Conservation (phyloP, 1,140 invertebrate genomes). For the Eubasilissa regina region DNA sequence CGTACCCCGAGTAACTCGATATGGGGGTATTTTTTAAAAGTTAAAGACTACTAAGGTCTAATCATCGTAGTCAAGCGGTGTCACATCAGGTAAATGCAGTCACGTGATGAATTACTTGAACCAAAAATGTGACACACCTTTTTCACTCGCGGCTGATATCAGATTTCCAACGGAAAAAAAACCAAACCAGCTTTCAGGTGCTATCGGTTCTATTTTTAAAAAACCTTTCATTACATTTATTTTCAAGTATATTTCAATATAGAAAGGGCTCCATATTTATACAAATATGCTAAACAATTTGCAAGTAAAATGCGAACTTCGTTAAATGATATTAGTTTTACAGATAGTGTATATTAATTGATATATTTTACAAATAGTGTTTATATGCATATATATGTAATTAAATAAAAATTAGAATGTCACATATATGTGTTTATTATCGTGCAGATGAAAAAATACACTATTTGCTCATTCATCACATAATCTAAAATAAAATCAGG, state of each 20-base stretch:
- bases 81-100: conserved; percentile 14
- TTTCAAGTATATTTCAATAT: background rate
- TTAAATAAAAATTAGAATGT: no score
- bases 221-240: background rate
- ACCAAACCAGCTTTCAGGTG: background rate
- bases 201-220: conserved; percentile 1
- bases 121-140: conserved; percentile 29
- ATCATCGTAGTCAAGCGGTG: conserved; percentile 27
- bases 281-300: no score
- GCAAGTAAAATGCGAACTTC: no score
- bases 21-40: background rate
- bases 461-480: no score
- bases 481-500: no score
- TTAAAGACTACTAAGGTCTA: conserved; percentile 19
- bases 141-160: background rate
- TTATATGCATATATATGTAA: no score
- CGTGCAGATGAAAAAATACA: no score
- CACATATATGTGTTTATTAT: no score
- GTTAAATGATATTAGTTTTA: no score
- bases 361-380: no score
- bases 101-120: conserved; percentile 32
- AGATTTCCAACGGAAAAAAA: conserved; percentile 6
- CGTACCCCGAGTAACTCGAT: conserved; percentile 9
- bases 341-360: no score
- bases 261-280: no score